Evolutionary conservation across 2,113 vertebrate genomes (phyloP).

Genomic region (Rhombomys opimus): DNA sequence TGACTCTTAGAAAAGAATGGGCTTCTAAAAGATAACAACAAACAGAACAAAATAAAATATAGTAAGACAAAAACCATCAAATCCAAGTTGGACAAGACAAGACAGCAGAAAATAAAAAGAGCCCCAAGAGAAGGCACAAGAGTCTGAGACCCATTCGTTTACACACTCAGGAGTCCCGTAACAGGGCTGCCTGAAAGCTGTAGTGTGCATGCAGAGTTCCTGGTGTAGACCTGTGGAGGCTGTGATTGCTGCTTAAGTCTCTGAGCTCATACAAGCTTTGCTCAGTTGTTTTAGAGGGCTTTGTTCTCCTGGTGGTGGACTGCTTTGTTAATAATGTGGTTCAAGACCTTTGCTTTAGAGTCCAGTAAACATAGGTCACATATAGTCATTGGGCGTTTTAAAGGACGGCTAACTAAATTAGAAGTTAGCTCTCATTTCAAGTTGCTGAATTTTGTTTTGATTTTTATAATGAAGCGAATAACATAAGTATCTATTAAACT

Average conservation of each 20-base stretch:
- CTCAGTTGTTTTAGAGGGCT: neutral
- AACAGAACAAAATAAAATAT: neutral
- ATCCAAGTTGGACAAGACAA: neutral
- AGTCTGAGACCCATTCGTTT: neutral
- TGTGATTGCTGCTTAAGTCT: neutral
- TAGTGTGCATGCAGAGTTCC: neutral
- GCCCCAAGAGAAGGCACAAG: neutral
- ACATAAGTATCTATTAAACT: neutral
- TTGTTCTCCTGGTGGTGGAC: neutral
- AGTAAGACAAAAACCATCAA: neutral
- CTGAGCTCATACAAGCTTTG: neutral
- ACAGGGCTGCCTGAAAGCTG: neutral
- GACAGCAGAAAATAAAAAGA: neutral
- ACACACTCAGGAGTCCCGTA: neutral
- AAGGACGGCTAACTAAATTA: neutral
- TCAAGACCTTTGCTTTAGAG: neutral
- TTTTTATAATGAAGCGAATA: neutral
- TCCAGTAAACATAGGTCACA: neutral
- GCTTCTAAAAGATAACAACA: neutral
- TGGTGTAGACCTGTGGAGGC: neutral
- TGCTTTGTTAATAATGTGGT: neutral
- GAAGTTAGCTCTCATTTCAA: constrained; percentile 1
- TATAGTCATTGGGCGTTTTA: neutral
- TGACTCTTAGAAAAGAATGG: neutral
- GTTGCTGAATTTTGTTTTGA: neutral